Conservation (phyloP, 2,113 vertebrate genomes). For the Gobio gobio region DNA sequence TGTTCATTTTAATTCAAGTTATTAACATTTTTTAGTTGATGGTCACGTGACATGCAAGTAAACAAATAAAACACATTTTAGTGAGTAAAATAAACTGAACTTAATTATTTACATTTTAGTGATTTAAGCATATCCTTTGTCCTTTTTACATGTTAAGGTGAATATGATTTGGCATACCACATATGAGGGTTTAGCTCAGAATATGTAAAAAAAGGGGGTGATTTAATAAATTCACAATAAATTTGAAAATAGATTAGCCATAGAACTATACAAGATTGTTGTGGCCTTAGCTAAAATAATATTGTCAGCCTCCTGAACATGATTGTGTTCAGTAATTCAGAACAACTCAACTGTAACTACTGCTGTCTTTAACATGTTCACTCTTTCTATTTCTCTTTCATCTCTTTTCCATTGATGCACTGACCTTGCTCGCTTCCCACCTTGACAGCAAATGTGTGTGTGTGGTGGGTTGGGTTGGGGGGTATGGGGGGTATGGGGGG, state of each 20-base stretch:
- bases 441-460: constrained; percentile 57
- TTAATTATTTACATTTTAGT: not conserved
- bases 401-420: constrained; percentile 46
- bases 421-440: constrained; percentile 70
- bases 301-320: not conserved
- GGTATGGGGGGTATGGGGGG: constrained; percentile 13
- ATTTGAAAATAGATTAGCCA: not conserved
- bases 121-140: not conserved
- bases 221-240: not conserved
- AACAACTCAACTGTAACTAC: not conserved
- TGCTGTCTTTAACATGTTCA: not conserved
- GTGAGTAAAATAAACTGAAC: not conserved
- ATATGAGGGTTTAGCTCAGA: not conserved
- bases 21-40: too few species aligned
- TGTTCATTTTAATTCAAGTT: not conserved
- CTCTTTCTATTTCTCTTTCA: constrained; percentile 26
- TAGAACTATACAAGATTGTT: too few species aligned
- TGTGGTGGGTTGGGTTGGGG: not conserved
- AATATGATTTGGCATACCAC: not conserved
- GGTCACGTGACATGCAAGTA: too few species aligned
- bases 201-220: not conserved
- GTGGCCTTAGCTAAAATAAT: not conserved
- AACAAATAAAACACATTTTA: too few species aligned
- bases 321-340: not conserved
- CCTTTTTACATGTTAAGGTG: not conserved